A percentile compares a stretch with the other conserved stretches of the same genome.
Evolutionary conservation across 2,797 vertebrate genomes (phyloP).

Genomic region (Platalea minor): DNA sequence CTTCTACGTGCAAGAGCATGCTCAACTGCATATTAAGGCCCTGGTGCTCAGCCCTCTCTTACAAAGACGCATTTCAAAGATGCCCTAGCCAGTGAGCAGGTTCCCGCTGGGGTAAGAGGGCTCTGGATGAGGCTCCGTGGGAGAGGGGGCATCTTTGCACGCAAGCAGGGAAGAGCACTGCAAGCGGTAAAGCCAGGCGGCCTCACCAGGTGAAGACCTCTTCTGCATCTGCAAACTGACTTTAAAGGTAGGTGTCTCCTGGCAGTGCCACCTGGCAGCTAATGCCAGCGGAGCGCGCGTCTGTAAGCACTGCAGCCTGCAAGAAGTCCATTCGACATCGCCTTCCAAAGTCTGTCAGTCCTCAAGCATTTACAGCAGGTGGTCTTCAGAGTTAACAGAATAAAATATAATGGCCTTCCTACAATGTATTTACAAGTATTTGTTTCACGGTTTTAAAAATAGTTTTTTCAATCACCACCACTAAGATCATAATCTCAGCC

Average conservation of each 20-base stretch:
- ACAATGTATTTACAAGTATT: not conserved
- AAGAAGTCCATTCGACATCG: not conserved
- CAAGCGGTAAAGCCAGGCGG: not conserved
- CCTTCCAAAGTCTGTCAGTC: not conserved
- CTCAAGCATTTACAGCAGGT: not conserved
- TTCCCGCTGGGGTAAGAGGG: not conserved
- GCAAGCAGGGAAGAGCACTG: not conserved
- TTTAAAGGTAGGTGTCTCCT: not conserved
- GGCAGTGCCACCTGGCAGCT: not conserved
- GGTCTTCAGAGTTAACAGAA: not conserved
- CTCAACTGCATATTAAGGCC: not conserved
- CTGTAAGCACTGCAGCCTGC: fast-evolving
- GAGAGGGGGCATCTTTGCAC: not conserved
- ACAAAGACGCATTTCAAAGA: not conserved
- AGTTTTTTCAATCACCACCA: not conserved
- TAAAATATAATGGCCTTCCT: not conserved
- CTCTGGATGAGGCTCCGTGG: fast-evolving
- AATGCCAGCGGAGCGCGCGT: fast-evolving
- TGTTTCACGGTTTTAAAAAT: not conserved
- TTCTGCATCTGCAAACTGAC: not conserved
- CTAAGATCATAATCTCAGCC: not conserved
- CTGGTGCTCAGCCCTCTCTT: not conserved
- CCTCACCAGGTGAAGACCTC: not conserved
- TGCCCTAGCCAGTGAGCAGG: not conserved
- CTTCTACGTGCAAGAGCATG: fast-evolving